Conservation (phyloP, 2,113 vertebrate species). For the Percopsis transmontana region DNA sequence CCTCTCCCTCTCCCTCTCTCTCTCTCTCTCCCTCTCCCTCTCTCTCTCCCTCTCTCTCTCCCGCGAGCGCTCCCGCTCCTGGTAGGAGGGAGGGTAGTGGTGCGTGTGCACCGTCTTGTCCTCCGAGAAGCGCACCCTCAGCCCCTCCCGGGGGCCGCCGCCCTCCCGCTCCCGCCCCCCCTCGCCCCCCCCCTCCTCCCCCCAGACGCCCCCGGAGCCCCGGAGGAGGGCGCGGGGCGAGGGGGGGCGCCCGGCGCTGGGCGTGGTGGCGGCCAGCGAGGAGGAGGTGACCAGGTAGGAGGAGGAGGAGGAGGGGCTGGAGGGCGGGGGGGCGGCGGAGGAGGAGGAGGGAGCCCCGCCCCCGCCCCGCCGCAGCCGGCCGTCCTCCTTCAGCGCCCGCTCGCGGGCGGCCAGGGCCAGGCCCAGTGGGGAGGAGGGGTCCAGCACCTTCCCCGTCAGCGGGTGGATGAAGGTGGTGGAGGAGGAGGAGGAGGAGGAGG, state of each 20-base stretch:
- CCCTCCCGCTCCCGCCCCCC: conserved; percentile 75
- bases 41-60: conserved; percentile 50
- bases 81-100: conserved; percentile 75
- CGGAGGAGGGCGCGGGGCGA: conserved; percentile 73
- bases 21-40: conserved; percentile 31
- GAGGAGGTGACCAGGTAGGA: conserved; percentile 82
- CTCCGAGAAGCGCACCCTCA: conserved; percentile 84
- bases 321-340: conserved; percentile 69
- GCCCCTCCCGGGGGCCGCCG: conserved; percentile 75
- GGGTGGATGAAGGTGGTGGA: conserved; percentile 88
- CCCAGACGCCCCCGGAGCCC: conserved; percentile 54
- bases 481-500: conserved; percentile 31
- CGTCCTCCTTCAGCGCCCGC: conserved; percentile 86
- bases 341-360: conserved; percentile 71
- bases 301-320: conserved; percentile 78
- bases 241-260: conserved; percentile 71
- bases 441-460: conserved; percentile 89
- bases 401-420: conserved; percentile 89
- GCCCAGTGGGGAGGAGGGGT: conserved; percentile 88
- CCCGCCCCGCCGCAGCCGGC: conserved; percentile 69
- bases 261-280: conserved; percentile 79
- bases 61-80: conserved; percentile 61
- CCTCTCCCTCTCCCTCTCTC: conserved; percentile 69
- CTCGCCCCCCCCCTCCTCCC: conserved; percentile 57
- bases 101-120: conserved; percentile 80